Evolutionary conservation across 2,888 invertebrate genomes (phyloP).

Genomic region (Acanthosepion esculentum): DNA sequence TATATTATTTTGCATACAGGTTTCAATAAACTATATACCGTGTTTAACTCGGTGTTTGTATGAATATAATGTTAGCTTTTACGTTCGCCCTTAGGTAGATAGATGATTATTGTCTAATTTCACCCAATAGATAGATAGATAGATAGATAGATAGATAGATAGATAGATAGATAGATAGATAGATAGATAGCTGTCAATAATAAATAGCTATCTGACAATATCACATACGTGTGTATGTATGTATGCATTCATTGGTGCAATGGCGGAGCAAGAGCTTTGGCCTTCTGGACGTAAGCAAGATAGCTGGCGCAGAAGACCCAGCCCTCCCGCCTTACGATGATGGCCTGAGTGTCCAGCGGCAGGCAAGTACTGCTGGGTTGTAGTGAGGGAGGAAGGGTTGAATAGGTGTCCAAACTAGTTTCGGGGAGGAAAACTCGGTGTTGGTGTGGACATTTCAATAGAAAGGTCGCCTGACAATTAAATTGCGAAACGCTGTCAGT

Average conservation of each 20-base stretch:
- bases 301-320: neutral
- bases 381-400: neutral
- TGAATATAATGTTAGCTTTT: too few species aligned
- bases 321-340: neutral
- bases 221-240: neutral
- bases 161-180: neutral
- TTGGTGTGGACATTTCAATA: neutral
- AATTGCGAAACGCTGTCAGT: slow-evolving; percentile 33
- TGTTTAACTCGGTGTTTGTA: too few species aligned
- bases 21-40: neutral
- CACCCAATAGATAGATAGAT: too few species aligned
- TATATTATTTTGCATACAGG: neutral
- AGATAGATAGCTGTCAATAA: neutral
- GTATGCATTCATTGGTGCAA: neutral
- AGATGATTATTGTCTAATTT: too few species aligned
- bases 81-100: too few species aligned
- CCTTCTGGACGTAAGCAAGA: neutral
- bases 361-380: neutral
- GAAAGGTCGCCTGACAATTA: slow-evolving; percentile 33
- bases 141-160: neutral
- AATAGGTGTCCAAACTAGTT: neutral
- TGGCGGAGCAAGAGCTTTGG: neutral
- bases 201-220: neutral
- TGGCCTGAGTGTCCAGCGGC: slow-evolving; percentile 8
- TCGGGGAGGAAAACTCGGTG: neutral